Evolutionary conservation across 2,888 invertebrate species (phyloP), one percentile per base, ranked within the genome.

Genomic region (Metopia argyrocephala): DNA sequence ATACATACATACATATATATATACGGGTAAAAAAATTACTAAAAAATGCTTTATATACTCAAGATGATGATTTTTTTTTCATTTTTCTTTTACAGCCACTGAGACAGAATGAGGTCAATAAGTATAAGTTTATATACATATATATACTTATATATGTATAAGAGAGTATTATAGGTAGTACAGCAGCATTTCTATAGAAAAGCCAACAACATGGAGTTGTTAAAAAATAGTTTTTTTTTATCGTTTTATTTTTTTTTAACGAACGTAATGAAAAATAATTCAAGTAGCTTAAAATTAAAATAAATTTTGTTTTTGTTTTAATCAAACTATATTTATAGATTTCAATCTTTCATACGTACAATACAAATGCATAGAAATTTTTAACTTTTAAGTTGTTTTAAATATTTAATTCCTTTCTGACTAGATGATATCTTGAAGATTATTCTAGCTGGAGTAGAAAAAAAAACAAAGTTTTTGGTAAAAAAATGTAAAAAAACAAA

Each of bases 71-170:
- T 64, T 23, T 31, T 20, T 69, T 48, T 64, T 70, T 70, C 5
- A 15, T 38, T 64, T 73, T 57, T 59, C 52, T 65, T 56, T 61
- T 74, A 74, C 69, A 50, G 66, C 76, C 81, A 78, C 75, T 75
- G 62, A 61, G 81, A 81, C 78, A 78, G 78, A 81, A 81, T 81
- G 81, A 48, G 81, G 81, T 81, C 81, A 81, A 78, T 81, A 78
- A 71, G 62, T 75, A 70, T 64, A 69, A 69, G 69, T 50, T 6
- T 31, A 12, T 38, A n/a, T n/a, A n/a, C n/a, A n/a, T n/a, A n/a
- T n/a, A n/a, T n/a, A n/a, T n/a, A n/a, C n/a, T n/a, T n/a, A n/a
- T n/a, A 2, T 15, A 15, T 38, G 12, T 38, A 15, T 38, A 15
- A 2, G 69, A 69, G 75, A 75, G 74, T 68, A 20, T 78, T 73